A percentile compares a stretch with the other conserved stretches of the same genome.
Evolutionary conservation across 2,888 invertebrate genomes (phyloP).

Genomic region (Falcaria lacertinaria): DNA sequence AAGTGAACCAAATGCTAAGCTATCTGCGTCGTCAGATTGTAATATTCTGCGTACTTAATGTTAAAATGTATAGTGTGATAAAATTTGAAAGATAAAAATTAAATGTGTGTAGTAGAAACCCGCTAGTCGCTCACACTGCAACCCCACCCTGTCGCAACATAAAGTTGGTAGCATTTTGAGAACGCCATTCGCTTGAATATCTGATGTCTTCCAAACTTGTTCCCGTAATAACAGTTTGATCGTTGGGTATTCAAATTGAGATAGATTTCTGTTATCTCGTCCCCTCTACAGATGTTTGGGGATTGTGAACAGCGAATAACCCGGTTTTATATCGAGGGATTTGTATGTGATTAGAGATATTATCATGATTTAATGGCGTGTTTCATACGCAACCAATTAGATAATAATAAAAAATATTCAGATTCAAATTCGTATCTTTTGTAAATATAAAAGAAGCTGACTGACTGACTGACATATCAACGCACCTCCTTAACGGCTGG

Average conservation of each 20-base stretch:
- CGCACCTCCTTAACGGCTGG: too few species aligned
- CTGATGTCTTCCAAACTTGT: conserved; percentile 29
- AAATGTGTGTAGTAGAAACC: background rate
- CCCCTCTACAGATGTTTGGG: conserved; percentile 3
- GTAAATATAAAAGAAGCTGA: too few species aligned
- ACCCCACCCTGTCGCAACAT: conserved; percentile 3
- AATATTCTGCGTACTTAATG: too few species aligned
- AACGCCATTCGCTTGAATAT: conserved; percentile 33
- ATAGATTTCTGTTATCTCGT: conserved; percentile 5
- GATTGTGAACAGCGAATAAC: background rate
- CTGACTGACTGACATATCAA: too few species aligned
- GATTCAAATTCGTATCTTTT: too few species aligned
- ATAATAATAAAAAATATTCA: too few species aligned
- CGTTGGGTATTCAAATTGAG: conserved; percentile 14
- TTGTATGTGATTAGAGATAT: background rate
- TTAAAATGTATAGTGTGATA: too few species aligned
- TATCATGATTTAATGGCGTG: too few species aligned
- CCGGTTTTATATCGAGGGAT: background rate
- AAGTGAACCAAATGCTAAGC: too few species aligned
- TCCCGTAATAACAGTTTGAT: conserved; percentile 36
- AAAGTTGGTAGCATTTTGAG: conserved; percentile 2
- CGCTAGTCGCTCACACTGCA: background rate
- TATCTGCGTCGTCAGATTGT: too few species aligned
- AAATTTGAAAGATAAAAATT: background rate
- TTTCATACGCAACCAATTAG: too few species aligned